Evolutionary conservation across 2,888 invertebrate genomes (phyloP).

Genomic region (Meteorus colon): DNA sequence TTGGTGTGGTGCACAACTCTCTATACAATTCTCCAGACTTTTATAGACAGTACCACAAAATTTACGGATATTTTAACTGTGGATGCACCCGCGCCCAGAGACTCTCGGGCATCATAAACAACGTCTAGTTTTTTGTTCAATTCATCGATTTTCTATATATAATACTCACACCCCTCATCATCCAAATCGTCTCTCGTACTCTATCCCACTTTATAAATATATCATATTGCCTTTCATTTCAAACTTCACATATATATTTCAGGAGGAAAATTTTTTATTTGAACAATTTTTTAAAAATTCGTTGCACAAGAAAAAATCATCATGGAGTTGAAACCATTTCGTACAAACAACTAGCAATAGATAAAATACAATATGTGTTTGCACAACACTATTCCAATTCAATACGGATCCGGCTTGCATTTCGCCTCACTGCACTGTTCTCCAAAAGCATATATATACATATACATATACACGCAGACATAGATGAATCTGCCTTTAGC

Average conservation of each 20-base stretch:
- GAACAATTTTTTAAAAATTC: not conserved
- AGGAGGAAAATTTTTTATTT: slow-evolving; percentile 9
- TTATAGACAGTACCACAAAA: slow-evolving; percentile 62
- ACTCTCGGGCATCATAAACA: slow-evolving; percentile 50
- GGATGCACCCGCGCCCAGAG: slow-evolving; percentile 47
- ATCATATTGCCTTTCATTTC: not conserved
- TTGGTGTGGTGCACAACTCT: slow-evolving; percentile 22
- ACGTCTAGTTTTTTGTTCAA: slow-evolving; percentile 51
- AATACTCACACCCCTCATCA: slow-evolving; percentile 31
- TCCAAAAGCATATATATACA: not conserved
- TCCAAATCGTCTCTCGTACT: slow-evolving; percentile 35
- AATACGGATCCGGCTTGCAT: not conserved
- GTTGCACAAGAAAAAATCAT: not conserved
- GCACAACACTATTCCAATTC: not conserved
- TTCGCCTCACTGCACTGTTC: not conserved
- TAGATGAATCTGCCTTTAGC: slow-evolving; percentile 7
- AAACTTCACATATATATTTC: slow-evolving; percentile 28
- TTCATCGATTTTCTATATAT: slow-evolving; percentile 50
- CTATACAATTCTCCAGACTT: slow-evolving; percentile 63
- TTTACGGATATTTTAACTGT: slow-evolving; percentile 64
- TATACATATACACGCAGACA: not conserved
- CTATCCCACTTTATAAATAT: slow-evolving; percentile 14
- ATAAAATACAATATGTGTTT: slow-evolving; percentile 1
- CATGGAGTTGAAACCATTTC: not conserved
- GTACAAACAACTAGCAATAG: not conserved